phyloP scores from a whole-genome alignment of 2,888 invertebrate species.

The Ophioninae sp. region DNA sequence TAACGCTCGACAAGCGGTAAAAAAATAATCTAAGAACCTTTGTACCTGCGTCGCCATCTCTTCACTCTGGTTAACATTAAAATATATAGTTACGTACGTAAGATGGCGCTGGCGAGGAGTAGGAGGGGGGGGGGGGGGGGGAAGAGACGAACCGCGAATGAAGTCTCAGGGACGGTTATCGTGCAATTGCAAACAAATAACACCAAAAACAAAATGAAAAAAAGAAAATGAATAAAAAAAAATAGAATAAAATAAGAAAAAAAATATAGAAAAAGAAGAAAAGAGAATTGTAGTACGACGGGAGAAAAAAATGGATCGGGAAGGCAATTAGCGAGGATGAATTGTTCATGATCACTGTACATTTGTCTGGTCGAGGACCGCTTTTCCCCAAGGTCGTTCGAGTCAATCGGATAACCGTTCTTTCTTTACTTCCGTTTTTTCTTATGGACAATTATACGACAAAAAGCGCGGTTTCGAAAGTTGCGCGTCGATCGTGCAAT shows the following conservation, averaged over 20 bases:
- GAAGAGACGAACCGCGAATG: constrained; percentile 41
- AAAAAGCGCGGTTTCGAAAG: constrained; percentile 9
- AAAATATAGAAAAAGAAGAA: constrained; percentile 1
- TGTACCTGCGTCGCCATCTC: constrained; percentile 53
- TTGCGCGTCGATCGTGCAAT: not conserved
- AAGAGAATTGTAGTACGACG: constrained; percentile 9
- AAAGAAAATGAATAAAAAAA: no score
- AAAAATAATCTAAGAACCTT: constrained; percentile 51
- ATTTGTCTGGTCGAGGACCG: constrained; percentile 21
- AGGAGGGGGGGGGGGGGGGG: no score
- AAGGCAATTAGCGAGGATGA: constrained; percentile 23
- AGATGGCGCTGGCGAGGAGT: no score
- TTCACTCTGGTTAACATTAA: constrained; percentile 30
- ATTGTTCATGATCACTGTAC: constrained; percentile 31
- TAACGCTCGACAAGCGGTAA: constrained; percentile 39
- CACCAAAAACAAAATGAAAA: no score
- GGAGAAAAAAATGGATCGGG: constrained; percentile 19
- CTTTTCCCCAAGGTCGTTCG: not conserved
- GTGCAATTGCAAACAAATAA: constrained; percentile 16
- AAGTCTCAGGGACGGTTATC: constrained; percentile 7
- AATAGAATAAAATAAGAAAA: no score
- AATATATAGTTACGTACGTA: constrained; percentile 47
- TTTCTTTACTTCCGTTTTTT: not conserved
- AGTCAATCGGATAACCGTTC: not conserved
- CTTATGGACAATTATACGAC: no score